Conservation (phyloP, 2,113 vertebrate genomes). For the Girardinichthys multiradiatus region DNA sequence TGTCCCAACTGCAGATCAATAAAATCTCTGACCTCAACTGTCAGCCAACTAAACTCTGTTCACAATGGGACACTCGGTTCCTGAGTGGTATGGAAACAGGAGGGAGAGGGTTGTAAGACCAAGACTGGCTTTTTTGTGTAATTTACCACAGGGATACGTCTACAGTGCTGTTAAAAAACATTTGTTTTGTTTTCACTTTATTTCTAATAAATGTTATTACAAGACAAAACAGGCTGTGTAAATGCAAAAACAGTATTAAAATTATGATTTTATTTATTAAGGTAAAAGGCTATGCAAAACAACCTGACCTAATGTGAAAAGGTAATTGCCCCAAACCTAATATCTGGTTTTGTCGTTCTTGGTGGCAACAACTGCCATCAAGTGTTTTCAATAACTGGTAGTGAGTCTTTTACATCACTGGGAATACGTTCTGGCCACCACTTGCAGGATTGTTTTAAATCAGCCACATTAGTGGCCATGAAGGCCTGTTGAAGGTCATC, state of each 20-base stretch:
- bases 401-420: neutral
- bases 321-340: too few relatives aligned
- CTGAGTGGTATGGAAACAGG: constrained; percentile 29
- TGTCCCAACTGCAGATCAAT: constrained; percentile 58
- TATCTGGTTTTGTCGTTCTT: too few relatives aligned
- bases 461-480: too few relatives aligned
- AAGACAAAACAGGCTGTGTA: neutral
- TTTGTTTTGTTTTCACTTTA: neutral
- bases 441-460: too few relatives aligned
- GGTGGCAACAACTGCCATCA: neutral
- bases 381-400: neutral
- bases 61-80: constrained; percentile 28
- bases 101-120: constrained; percentile 51
- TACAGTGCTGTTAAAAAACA: neutral
- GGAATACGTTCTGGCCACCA: too few relatives aligned
- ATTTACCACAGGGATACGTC: neutral
- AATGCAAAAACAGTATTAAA: neutral
- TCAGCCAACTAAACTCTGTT: constrained; percentile 50
- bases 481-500: too few relatives aligned
- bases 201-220: too few relatives aligned
- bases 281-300: neutral
- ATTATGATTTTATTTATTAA: neutral
- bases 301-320: neutral
- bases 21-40: constrained; percentile 66
- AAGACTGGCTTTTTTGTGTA: constrained; percentile 35